These are phyloP conservation scores for Phasianus colchicus DNA, from an alignment of 2,113 vertebrate genomes.

Conservation along the genomic window DNA sequence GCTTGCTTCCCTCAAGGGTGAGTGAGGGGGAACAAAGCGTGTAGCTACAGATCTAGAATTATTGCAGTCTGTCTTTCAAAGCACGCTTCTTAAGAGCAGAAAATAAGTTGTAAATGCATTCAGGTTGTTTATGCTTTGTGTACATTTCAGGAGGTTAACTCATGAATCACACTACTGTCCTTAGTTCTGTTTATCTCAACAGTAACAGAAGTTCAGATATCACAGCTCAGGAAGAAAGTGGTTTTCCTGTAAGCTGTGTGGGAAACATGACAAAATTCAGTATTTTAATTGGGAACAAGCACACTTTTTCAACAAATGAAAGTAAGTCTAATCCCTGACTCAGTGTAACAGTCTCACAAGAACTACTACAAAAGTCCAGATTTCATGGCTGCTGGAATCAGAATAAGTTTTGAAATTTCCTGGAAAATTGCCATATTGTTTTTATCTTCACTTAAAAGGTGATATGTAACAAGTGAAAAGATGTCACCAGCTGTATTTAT, in stretches of 20 bases:
- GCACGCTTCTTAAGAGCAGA: neutral
- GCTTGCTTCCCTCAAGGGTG: neutral
- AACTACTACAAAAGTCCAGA: neutral
- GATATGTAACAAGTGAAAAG: neutral
- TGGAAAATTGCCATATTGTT: neutral
- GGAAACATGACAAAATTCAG: neutral
- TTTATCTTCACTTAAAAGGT: neutral
- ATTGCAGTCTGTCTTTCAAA: neutral
- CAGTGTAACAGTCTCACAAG: neutral
- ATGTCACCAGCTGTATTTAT: neutral
- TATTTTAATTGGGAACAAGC: neutral
- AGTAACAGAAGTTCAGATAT: neutral
- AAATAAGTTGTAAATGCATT: constrained; percentile 2
- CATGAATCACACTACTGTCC: neutral
- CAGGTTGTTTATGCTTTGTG: neutral
- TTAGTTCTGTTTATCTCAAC: neutral
- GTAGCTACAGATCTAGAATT: neutral
- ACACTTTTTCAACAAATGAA: neutral
- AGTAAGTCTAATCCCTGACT: neutral
- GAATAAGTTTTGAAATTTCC: neutral
- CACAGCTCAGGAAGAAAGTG: neutral
- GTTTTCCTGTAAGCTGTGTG: neutral
- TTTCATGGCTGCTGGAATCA: neutral
- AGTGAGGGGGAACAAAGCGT: accelerated
- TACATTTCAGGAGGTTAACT: neutral